Evolutionary conservation across 2,113 vertebrate genomes (phyloP).

Genomic region (Erpornis zantholeuca): DNA sequence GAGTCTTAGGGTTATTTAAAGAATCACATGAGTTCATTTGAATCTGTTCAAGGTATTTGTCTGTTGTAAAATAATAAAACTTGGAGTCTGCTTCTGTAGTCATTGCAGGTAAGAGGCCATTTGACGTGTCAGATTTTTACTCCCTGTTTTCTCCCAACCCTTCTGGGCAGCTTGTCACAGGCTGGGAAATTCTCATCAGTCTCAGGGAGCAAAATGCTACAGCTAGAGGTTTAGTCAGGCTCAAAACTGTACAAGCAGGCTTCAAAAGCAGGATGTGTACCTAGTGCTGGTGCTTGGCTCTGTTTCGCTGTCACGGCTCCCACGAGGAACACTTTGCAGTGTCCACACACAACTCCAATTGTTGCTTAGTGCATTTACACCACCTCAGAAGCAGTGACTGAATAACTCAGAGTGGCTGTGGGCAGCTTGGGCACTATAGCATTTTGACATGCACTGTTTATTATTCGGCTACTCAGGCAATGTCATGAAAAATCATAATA

Average conservation of each 20-base stretch:
- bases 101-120: background rate
- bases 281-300: background rate
- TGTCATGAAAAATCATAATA: constrained; percentile 72
- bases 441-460: constrained; percentile 29
- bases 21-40: background rate
- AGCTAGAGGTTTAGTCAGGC: background rate
- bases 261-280: background rate
- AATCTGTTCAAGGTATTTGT: background rate
- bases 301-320: background rate
- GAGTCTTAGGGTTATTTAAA: background rate
- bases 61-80: background rate
- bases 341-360: background rate
- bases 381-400: background rate
- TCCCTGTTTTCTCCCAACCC: background rate
- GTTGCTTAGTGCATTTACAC: background rate
- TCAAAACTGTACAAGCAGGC: background rate
- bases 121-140: background rate
- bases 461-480: constrained; percentile 58
- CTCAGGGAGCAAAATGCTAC: background rate
- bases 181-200: background rate
- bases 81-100: background rate
- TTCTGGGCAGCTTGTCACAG: background rate
- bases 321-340: background rate
- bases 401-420: background rate
- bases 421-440: background rate